These are phyloP conservation scores for Horisme vitalbata DNA, from an alignment of 2,888 invertebrate genomes.

Conservation along the genomic window DNA sequence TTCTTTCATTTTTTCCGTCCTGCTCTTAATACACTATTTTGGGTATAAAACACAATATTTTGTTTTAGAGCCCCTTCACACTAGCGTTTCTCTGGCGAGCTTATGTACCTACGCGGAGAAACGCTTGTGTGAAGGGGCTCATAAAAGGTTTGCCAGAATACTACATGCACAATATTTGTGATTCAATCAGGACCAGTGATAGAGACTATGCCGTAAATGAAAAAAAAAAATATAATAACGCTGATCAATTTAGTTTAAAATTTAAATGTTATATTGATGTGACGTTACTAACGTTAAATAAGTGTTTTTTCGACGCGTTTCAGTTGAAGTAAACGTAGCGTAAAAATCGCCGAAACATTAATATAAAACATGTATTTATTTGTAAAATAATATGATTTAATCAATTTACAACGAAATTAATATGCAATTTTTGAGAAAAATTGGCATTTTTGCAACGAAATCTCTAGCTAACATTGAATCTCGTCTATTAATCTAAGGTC, in stretches of 20 bases:
- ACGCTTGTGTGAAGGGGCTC: too few species aligned
- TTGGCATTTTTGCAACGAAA: conserved; percentile 28
- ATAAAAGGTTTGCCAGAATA: too few species aligned
- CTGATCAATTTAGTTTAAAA: conserved; percentile 4
- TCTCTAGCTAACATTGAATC: conserved; percentile 25
- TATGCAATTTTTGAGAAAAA: conserved; percentile 21
- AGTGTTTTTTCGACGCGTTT: conserved; percentile 38
- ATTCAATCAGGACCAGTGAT: too few species aligned
- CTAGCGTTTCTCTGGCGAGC: too few species aligned
- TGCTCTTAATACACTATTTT: too few species aligned
- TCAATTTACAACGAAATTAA: conserved; percentile 20
- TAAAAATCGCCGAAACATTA: conserved; percentile 28
- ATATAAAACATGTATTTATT: conserved; percentile 17
- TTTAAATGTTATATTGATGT: conserved; percentile 11
- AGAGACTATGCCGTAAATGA: too few species aligned
- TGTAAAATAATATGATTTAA: conserved; percentile 23
- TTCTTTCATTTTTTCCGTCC: too few species aligned
- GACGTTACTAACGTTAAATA: conserved; percentile 7
- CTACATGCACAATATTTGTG: too few species aligned
- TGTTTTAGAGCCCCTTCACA: too few species aligned
- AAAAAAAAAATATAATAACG: too few species aligned
- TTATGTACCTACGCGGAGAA: too few species aligned
- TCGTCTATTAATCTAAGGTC: conserved; percentile 9
- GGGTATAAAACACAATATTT: too few species aligned
- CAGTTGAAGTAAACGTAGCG: conserved; percentile 32